phyloP scores from a whole-genome alignment of 2,888 invertebrate species.

The Cinara cedri region DNA sequence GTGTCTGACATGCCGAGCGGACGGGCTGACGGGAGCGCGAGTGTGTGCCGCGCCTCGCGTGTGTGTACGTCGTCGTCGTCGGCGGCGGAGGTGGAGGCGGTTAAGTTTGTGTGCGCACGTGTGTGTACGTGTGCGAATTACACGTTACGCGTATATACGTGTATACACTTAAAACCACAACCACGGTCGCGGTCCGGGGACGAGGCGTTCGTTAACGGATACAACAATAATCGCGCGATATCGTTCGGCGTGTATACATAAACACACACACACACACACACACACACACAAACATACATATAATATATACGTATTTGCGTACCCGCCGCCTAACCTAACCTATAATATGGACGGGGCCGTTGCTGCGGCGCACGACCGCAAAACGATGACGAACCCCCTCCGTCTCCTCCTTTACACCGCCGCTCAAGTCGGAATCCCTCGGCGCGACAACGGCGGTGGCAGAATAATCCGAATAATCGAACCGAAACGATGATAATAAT shows the following conservation, averaged over 20 bases:
- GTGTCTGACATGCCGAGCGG: conserved; percentile 17
- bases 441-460: neutral
- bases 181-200: neutral
- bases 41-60: neutral
- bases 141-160: too few species aligned
- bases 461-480: conserved; percentile 25
- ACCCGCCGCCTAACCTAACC: neutral
- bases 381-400: too few species aligned
- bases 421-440: too few species aligned
- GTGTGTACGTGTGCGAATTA: neutral
- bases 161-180: neutral
- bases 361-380: conserved; percentile 11
- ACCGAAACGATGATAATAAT: conserved; percentile 31
- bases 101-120: too few species aligned
- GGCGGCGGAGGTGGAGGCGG: neutral
- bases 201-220: neutral
- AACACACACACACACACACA: too few species aligned
- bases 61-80: neutral
- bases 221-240: conserved; percentile 12
- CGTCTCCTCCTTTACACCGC: too few species aligned
- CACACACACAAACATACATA: too few species aligned
- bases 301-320: too few species aligned
- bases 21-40: neutral
- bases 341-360: neutral
- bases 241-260: neutral